A percentile compares a stretch with the other conserved stretches of the same genome.
Evolutionary conservation across 2,113 vertebrate genomes (phyloP).

Genomic region (Ochotona curzoniae): DNA sequence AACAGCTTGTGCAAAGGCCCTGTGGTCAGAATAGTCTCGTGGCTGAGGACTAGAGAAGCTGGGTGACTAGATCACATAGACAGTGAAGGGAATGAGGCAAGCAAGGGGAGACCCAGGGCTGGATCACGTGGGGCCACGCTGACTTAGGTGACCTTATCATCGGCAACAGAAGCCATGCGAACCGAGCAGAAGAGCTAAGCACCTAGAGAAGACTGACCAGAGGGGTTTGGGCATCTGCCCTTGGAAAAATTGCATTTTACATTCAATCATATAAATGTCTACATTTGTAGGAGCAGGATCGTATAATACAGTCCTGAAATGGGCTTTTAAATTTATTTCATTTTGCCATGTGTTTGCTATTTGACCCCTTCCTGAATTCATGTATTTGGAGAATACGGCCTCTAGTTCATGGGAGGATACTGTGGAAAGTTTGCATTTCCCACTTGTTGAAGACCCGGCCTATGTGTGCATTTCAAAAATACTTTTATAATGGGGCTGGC

Average conservation of each 20-base stretch:
- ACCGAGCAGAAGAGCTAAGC: not conserved
- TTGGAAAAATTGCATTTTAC: slow-evolving; percentile 5
- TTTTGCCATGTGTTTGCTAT: slow-evolving; percentile 52
- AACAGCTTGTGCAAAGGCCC: not conserved
- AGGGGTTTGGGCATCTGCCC: not conserved
- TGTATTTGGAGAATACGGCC: not conserved
- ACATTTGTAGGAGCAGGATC: not conserved
- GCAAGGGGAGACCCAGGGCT: not conserved
- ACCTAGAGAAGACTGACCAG: not conserved
- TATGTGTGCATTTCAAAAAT: too few species aligned
- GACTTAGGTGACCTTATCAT: not conserved
- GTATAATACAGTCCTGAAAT: not conserved
- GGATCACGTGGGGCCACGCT: rapidly evolving
- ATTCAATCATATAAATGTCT: not conserved
- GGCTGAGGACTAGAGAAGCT: not conserved
- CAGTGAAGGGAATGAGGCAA: not conserved
- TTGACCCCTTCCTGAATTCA: not conserved
- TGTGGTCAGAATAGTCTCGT: not conserved
- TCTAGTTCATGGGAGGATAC: too few species aligned
- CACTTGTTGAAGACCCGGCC: too few species aligned
- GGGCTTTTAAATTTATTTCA: slow-evolving; percentile 44
- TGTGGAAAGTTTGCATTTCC: too few species aligned
- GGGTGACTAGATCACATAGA: not conserved
- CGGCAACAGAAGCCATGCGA: rapidly evolving
- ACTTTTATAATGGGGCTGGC: too few species aligned